Percentiles rank a stretch among this genome's conserved stretches.
phyloP scores from a whole-genome alignment of 1,140 invertebrate genomes.

The Euwallacea fornicatus region DNA sequence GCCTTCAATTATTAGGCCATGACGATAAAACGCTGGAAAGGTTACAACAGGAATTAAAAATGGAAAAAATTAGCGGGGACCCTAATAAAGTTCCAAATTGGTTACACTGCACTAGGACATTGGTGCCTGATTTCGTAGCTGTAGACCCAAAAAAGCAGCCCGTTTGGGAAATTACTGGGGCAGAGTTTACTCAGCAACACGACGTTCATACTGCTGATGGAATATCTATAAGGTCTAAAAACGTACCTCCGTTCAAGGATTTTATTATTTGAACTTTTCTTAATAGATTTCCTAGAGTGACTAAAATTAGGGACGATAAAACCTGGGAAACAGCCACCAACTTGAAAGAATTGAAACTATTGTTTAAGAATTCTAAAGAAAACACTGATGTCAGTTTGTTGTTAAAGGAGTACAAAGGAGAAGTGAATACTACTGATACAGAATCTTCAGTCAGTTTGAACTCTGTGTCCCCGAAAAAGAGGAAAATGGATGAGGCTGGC shows the following conservation, averaged over 20 bases:
- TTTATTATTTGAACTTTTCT: background rate
- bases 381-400: conserved; percentile 67
- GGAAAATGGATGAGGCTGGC: conserved; percentile 8
- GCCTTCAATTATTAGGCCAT: conserved; percentile 56
- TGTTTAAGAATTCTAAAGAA: conserved; percentile 70
- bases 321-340: conserved; percentile 80
- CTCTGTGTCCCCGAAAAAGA: conserved; percentile 40
- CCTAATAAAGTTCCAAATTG: conserved; percentile 70
- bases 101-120: conserved; percentile 78
- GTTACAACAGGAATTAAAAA: conserved; percentile 75
- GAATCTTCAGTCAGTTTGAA: conserved; percentile 1
- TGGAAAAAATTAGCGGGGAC: conserved; percentile 83
- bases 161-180: conserved; percentile 93
- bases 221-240: conserved; percentile 74
- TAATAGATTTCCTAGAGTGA: conserved; percentile 78
- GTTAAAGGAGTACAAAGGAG: conserved; percentile 53
- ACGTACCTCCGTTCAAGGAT: background rate
- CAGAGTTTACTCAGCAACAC: conserved; percentile 86
- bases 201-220: conserved; percentile 87
- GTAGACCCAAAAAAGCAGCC: conserved; percentile 81
- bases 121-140: conserved; percentile 88
- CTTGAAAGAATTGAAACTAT: conserved; percentile 68
- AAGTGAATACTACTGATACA: conserved; percentile 4
- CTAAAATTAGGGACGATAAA: conserved; percentile 82
- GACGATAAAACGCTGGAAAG: conserved; percentile 81